Evolutionary conservation across 2,797 vertebrate species (phyloP), one percentile per base, ranked within the genome.

Genomic region (Monodelphis domestica): DNA sequence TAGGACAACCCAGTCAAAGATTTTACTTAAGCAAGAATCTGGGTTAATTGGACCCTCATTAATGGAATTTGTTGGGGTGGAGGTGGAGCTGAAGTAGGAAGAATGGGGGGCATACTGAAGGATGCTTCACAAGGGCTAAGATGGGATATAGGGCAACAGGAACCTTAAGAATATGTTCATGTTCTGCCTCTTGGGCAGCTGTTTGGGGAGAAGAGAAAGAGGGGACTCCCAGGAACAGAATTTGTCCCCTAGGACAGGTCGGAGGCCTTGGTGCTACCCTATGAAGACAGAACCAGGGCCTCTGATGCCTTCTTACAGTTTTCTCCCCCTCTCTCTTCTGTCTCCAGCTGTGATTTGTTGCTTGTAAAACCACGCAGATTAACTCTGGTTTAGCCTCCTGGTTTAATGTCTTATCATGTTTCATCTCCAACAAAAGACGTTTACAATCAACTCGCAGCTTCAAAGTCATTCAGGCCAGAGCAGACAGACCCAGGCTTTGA

Each of bases 381-480:
- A 97, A 97, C 90, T 88, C 53, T 91, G 96, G 93, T 96, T 97
- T 96, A 96, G 93, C 92, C 95, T 84, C 93, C 93, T 89, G 95
- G 98, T 96, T 98, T 98, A 98, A 97, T 97, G 97, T 97, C 97
- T 98, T 97, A 97, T 93, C 98, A 96, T 95, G 97, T 98, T 98
- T 98, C 97, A 97, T 97, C 96, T 98, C 96, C 54, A 97, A 94
- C 94, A 95, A 97, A 97, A 95, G 96, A 96, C 55, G 54, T 97
- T 97, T 95, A 97, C 91, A 93, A 97, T 95, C 97, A 95, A 90
- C 96, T 96, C 93, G 92, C 89, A 17, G 97, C 97, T 98, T 99
- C 98, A 99, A 98, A 99, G 98, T 96, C 38, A 94, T 96, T 94
- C 53, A 26, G 38, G 38, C 70, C 45, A 50, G 38, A 2, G 15